These are phyloP conservation scores for Lepidurus arcticus DNA, from an alignment of 1,140 invertebrate genomes.

Conservation along the genomic window DNA sequence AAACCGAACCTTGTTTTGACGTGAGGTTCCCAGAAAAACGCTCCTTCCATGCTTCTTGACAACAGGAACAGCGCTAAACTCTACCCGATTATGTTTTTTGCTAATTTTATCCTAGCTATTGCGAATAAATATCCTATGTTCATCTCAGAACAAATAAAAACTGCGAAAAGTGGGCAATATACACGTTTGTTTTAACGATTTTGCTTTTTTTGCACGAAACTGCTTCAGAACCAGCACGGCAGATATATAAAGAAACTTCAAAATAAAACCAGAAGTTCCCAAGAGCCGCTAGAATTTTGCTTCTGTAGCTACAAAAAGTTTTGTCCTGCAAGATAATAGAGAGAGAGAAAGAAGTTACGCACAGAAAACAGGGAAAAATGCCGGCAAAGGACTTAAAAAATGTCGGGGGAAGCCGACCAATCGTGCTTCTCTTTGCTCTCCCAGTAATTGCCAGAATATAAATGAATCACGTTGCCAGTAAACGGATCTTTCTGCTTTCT, in stretches of 20 bases:
- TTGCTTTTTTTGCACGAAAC: not conserved
- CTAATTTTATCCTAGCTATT: not conserved
- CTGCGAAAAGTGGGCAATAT: not conserved
- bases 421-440: conserved; percentile 77
- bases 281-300: not conserved
- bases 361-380: not conserved
- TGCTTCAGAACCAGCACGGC: not conserved
- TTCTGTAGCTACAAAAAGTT: not conserved
- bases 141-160: not conserved
- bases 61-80: not conserved
- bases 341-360: not conserved
- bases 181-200: not conserved
- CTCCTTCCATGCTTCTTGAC: not conserved
- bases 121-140: conserved; percentile 8
- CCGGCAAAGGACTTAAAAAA: conserved; percentile 54
- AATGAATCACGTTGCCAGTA: conserved; percentile 74
- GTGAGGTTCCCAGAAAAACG: not conserved
- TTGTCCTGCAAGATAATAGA: not conserved
- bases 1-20: not conserved
- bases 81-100: not conserved
- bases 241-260: not conserved
- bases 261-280: not conserved
- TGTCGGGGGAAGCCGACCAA: conserved; percentile 87
- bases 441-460: conserved; percentile 90
- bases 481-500: conserved; percentile 68